Conservation (phyloP, 2,797 vertebrate genomes). For the Cephalopachus bancanus region DNA sequence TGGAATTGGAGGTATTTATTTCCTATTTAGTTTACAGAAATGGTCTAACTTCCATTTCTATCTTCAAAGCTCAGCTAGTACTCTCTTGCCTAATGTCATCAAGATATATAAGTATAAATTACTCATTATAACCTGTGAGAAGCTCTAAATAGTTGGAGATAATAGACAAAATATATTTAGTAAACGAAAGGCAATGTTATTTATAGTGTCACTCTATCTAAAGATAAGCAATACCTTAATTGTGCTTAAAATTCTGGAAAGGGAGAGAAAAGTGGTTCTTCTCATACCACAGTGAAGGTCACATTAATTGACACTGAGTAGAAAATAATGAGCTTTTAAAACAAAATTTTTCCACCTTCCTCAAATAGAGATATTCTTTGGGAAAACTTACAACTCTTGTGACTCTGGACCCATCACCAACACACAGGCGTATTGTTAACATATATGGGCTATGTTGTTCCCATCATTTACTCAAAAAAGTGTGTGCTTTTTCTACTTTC, state of each 20-base stretch:
- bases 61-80: background rate
- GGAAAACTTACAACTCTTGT: background rate
- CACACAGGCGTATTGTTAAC: background rate
- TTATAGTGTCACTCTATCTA: background rate
- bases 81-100: background rate
- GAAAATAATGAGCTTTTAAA: background rate
- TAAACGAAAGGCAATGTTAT: background rate
- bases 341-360: background rate
- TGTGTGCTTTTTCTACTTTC: background rate
- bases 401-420: background rate
- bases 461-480: background rate
- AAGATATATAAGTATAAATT: background rate
- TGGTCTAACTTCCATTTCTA: background rate
- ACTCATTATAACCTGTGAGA: conserved; percentile 1
- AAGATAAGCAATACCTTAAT: background rate
- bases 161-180: conserved; percentile 23
- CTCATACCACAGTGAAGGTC: background rate
- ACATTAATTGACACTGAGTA: background rate
- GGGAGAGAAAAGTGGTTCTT: background rate
- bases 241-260: conserved; percentile 43
- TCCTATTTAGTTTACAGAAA: background rate
- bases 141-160: background rate
- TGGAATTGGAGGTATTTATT: background rate
- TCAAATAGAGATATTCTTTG: background rate
- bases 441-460: background rate